These are phyloP conservation scores for Eonycteris spelaea DNA, from an alignment of 2,113 vertebrate species.

Conservation along the genomic window DNA sequence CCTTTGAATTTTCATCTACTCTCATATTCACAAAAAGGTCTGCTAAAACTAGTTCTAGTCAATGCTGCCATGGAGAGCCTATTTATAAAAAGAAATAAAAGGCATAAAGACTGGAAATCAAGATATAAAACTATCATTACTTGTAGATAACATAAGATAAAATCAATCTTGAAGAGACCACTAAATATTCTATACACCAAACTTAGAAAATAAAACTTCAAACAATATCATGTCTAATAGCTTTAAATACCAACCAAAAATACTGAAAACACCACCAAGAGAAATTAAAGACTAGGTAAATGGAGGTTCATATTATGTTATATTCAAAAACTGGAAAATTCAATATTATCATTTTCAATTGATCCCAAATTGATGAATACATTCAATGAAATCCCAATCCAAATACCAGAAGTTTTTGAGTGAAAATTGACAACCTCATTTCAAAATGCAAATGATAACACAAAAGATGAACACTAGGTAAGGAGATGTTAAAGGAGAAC, in stretches of 20 bases:
- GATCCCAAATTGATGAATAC: not conserved
- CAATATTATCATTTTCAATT: not conserved
- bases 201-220: not conserved
- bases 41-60: not conserved
- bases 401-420: not conserved
- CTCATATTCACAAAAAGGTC: not conserved
- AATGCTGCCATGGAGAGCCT: not conserved
- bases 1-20: not conserved
- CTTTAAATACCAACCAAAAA: not conserved
- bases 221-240: not conserved
- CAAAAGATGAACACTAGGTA: not conserved
- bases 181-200: not conserved
- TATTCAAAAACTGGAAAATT: not conserved
- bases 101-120: not conserved
- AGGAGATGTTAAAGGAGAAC: not conserved
- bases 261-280: not conserved
- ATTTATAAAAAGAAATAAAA: not conserved
- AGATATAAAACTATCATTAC: not conserved
- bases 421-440: not conserved
- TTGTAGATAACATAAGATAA: not conserved
- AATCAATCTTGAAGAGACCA: not conserved
- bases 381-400: not conserved
- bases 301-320: not conserved
- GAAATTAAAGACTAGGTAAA: not conserved
- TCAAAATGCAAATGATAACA: not conserved